These are phyloP conservation scores for Carduelis carduelis DNA, from an alignment of 2,797 vertebrate species.

Conservation along the genomic window DNA sequence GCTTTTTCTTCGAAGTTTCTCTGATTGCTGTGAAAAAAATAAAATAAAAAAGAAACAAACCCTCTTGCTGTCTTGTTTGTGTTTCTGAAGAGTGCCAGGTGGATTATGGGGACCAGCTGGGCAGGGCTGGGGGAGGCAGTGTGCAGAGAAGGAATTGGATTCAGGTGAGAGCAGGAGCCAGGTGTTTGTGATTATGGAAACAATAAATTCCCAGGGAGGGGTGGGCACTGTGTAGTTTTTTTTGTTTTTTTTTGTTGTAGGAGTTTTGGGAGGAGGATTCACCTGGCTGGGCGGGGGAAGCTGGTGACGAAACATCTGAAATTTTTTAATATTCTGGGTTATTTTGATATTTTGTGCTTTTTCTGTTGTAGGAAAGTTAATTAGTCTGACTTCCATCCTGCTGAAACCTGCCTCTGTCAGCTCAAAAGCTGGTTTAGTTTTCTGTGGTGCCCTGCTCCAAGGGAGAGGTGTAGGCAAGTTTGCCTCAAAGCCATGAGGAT, in stretches of 20 bases:
- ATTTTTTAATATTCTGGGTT: accelerated
- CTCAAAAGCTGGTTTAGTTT: not conserved
- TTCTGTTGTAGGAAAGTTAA: not conserved
- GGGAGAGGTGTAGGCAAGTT: not conserved
- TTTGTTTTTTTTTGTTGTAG: accelerated
- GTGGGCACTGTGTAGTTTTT: accelerated
- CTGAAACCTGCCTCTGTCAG: not conserved
- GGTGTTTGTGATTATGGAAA: not conserved
- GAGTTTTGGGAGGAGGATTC: accelerated
- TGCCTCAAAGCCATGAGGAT: not conserved
- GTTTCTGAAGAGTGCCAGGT: not conserved
- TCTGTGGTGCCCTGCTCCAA: not conserved
- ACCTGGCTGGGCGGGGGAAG: accelerated
- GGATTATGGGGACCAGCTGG: accelerated
- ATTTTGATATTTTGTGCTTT: not conserved
- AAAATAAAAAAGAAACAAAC: not conserved
- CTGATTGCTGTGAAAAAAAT: not conserved
- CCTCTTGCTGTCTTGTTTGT: accelerated
- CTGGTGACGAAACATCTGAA: accelerated
- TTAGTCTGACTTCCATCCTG: not conserved
- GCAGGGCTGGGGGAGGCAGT: not conserved
- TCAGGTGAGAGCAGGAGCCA: not conserved
- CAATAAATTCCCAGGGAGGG: accelerated
- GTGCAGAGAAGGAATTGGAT: not conserved
- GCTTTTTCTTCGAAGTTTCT: not conserved